A percentile compares a stretch with the other conserved stretches of the same genome.
Evolutionary conservation across 2,797 vertebrate genomes (phyloP).

Genomic region (Lagodon rhomboides): DNA sequence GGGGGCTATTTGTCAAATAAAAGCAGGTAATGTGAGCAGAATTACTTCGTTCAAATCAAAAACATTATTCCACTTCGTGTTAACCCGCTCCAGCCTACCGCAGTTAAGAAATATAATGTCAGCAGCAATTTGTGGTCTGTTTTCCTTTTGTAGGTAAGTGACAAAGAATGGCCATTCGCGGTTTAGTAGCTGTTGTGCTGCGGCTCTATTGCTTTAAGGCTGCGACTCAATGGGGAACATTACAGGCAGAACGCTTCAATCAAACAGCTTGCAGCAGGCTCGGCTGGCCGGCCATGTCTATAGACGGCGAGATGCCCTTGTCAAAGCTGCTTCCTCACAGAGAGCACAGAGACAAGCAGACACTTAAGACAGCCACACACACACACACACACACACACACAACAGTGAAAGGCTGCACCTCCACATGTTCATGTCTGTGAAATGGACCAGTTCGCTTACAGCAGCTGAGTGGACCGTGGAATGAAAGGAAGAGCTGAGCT

Average conservation of each 20-base stretch:
- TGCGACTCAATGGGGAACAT: conserved; percentile 72
- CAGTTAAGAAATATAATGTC: conserved; percentile 36
- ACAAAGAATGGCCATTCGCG: conserved; percentile 58
- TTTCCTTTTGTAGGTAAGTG: conserved; percentile 53
- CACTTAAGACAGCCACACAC: conserved; percentile 63
- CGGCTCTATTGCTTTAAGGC: conserved; percentile 65
- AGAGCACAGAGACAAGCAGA: conserved; percentile 67
- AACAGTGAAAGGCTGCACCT: conserved; percentile 66
- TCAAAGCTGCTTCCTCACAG: conserved; percentile 75
- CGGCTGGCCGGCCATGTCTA: conserved; percentile 64
- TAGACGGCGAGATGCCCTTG: conserved; percentile 73
- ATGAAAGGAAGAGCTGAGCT: conserved; percentile 56
- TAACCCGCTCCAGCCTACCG: conserved; percentile 30
- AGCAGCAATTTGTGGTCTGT: conserved; percentile 43
- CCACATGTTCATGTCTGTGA: conserved; percentile 80
- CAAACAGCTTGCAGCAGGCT: conserved; percentile 72
- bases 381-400: too few species aligned
- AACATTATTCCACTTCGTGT: conserved; percentile 35
- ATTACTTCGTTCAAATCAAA: conserved; percentile 54
- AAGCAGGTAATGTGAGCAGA: conserved; percentile 60
- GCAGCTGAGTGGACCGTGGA: conserved; percentile 74
- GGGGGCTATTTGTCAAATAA: conserved; percentile 65
- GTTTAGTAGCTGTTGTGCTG: conserved; percentile 55
- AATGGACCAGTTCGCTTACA: conserved; percentile 77
- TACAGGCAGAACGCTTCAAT: conserved; percentile 76